Percentiles rank a stretch among this genome's conserved stretches.
phyloP scores from a whole-genome alignment of 2,797 vertebrate species.

The Pipistrellus pygmaeus region DNA sequence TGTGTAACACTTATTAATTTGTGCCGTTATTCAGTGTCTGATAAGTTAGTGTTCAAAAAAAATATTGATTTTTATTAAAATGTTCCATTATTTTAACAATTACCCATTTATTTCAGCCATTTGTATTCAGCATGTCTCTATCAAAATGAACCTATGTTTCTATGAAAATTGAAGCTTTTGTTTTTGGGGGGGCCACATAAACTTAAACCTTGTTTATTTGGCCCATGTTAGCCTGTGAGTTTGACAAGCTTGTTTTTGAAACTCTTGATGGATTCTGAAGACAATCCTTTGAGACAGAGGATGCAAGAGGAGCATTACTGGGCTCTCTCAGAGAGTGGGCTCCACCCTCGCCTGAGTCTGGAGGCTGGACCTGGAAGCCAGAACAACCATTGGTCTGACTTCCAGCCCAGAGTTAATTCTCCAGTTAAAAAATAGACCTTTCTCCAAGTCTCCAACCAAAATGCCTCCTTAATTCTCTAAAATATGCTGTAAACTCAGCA shows the following conservation, averaged over 20 bases:
- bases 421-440: slow-evolving; percentile 6
- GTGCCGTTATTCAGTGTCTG: too few species aligned
- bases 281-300: not conserved
- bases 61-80: too few species aligned
- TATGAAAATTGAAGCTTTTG: too few species aligned
- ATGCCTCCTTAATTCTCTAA: slow-evolving; percentile 40
- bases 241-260: not conserved
- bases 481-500: slow-evolving; percentile 28
- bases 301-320: not conserved
- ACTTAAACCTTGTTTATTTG: too few species aligned
- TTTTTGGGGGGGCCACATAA: too few species aligned
- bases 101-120: too few species aligned
- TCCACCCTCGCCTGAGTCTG: not conserved
- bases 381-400: not conserved
- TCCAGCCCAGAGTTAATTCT: not conserved
- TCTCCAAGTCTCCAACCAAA: not conserved
- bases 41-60: too few species aligned
- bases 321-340: not conserved
- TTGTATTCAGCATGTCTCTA: too few species aligned
- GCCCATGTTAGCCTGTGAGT: too few species aligned
- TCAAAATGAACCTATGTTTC: too few species aligned
- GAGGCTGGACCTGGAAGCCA: not conserved
- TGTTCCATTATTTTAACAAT: too few species aligned
- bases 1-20: too few species aligned
- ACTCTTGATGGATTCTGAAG: not conserved